These are phyloP conservation scores for Philaethria dido DNA, from an alignment of 2,888 invertebrate genomes.

Conservation along the genomic window DNA sequence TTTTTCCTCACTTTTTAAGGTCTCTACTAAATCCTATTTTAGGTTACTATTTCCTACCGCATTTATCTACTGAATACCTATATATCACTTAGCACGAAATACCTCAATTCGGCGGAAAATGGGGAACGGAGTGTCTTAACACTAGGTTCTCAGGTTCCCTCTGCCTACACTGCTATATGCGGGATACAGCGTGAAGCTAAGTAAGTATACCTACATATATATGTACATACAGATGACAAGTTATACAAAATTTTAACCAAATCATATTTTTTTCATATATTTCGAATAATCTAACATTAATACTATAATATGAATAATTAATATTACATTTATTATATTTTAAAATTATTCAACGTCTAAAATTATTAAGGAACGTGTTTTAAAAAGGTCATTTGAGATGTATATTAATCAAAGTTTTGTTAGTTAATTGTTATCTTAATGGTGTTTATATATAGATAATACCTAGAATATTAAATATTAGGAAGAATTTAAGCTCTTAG, in stretches of 20 bases:
- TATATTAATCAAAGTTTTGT: background rate
- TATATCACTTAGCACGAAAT: too few species aligned
- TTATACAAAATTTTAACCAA: background rate
- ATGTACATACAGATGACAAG: background rate
- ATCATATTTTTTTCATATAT: background rate
- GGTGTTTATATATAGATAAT: background rate
- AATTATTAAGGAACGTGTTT: background rate
- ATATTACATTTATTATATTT: background rate
- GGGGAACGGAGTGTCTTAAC: too few species aligned
- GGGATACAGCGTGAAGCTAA: too few species aligned
- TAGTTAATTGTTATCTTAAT: conserved; percentile 12
- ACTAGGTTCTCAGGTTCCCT: too few species aligned
- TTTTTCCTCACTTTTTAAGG: too few species aligned
- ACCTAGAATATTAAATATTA: background rate
- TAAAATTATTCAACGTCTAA: background rate
- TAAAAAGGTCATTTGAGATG: background rate
- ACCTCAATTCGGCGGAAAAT: too few species aligned
- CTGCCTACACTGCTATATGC: too few species aligned
- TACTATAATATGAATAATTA: background rate
- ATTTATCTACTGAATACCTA: too few species aligned
- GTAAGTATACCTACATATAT: too few species aligned
- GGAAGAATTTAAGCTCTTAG: background rate
- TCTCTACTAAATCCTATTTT: too few species aligned
- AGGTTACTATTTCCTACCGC: too few species aligned
- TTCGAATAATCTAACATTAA: background rate